phyloP scores from a whole-genome alignment of 2,113 vertebrate species.

The Callipepla californica region DNA sequence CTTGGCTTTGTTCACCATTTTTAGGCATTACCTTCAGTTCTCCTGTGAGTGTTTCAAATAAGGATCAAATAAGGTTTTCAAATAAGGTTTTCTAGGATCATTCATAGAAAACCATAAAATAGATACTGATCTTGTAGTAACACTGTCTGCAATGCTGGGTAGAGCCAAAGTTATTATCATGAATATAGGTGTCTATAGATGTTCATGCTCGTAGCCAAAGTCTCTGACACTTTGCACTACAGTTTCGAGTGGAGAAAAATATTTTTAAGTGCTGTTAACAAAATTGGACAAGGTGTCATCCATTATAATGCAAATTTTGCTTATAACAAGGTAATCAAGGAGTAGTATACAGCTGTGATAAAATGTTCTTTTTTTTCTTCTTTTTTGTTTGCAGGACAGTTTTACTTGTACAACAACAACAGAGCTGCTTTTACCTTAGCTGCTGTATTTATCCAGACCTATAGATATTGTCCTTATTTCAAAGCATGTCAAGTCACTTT shows the following conservation, averaged over 20 bases:
- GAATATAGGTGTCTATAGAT: neutral
- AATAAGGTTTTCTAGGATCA: neutral
- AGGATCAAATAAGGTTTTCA: neutral
- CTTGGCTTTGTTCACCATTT: neutral
- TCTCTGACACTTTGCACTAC: neutral
- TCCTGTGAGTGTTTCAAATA: neutral
- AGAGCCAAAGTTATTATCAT: neutral
- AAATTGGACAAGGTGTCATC: neutral
- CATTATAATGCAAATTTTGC: neutral
- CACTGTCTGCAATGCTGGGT: neutral
- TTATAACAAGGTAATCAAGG: neutral
- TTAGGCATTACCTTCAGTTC: neutral
- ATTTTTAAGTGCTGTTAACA: neutral
- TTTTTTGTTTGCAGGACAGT: neutral
- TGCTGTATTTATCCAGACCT: neutral
- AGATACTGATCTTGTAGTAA: neutral
- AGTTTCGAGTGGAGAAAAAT: neutral
- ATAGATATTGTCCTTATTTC: neutral
- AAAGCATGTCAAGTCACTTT: neutral
- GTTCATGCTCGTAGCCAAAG: neutral
- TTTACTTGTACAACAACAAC: neutral
- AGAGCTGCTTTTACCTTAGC: neutral
- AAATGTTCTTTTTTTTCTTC: neutral
- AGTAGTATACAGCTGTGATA: neutral
- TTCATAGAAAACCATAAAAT: neutral